phyloP scores from a whole-genome alignment of 2,888 invertebrate genomes.

The Limnephilus rhombicus region DNA sequence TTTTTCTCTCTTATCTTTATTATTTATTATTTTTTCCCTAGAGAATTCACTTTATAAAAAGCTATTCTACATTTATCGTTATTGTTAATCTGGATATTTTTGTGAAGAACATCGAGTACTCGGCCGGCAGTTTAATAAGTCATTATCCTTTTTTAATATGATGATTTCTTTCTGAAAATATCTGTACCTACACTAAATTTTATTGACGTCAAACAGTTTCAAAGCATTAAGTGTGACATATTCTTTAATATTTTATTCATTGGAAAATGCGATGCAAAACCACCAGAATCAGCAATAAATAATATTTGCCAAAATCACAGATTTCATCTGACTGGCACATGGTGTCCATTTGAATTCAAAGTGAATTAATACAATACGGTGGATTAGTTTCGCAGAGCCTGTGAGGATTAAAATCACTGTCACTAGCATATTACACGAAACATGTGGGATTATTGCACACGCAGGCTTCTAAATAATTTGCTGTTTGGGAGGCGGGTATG shows the following conservation, averaged over 20 bases:
- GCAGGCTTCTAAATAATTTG: neutral
- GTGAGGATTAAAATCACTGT: neutral
- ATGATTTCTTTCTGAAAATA: too few species aligned
- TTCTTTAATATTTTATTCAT: neutral
- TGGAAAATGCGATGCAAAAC: neutral
- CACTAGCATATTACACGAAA: neutral
- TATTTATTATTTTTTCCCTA: too few species aligned
- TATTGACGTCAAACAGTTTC: too few species aligned
- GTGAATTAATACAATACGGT: neutral
- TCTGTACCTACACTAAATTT: too few species aligned
- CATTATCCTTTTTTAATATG: too few species aligned
- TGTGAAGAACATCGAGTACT: too few species aligned
- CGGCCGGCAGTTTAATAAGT: too few species aligned
- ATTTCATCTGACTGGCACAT: neutral
- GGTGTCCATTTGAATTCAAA: neutral
- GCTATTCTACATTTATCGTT: too few species aligned
- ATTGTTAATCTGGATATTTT: too few species aligned
- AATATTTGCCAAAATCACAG: neutral
- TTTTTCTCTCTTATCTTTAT: too few species aligned
- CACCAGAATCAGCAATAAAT: neutral
- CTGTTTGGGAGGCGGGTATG: neutral
- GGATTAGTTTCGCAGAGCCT: neutral
- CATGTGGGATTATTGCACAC: neutral
- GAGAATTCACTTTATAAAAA: too few species aligned
- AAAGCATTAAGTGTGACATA: too few species aligned